Conservation (phyloP, 2,888 invertebrate species). For the Cryptosula pallasiana region DNA sequence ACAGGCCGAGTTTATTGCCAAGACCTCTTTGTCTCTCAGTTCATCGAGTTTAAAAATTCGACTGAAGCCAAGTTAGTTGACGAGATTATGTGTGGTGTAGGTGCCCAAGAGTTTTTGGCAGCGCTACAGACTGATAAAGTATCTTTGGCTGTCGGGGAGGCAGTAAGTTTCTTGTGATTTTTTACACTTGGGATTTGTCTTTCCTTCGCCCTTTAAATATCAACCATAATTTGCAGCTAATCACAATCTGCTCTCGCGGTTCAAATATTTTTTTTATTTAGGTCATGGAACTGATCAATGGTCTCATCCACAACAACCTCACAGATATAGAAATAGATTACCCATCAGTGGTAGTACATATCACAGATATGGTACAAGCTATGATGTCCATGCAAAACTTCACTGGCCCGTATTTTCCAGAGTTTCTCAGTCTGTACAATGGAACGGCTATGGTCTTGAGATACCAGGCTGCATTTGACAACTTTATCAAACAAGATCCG, state of each 20-base stretch:
- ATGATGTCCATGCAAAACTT: neutral
- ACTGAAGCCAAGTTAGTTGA: neutral
- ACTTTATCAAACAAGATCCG: neutral
- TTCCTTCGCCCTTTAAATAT: no score
- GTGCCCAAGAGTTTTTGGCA: neutral
- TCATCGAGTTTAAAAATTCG: conserved; percentile 1
- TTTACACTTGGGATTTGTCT: no score
- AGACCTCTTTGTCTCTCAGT: conserved; percentile 21
- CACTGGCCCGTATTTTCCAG: conserved; percentile 3
- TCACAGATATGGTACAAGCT: neutral
- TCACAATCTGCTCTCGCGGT: no score
- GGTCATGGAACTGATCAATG: neutral
- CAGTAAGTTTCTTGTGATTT: conserved; percentile 11
- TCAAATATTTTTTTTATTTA: neutral
- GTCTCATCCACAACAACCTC: neutral
- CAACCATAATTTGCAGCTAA: no score
- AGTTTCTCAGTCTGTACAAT: neutral
- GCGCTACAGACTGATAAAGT: conserved; percentile 3
- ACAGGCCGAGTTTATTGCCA: conserved; percentile 2
- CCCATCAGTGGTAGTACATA: neutral
- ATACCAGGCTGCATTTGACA: conserved; percentile 13
- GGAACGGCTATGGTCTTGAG: neutral
- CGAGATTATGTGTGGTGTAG: neutral
- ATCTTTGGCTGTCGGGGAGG: neutral
- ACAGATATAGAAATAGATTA: conserved; percentile 2